phyloP scores from a whole-genome alignment of 1,140 invertebrate genomes.

The Thaumetopoea pityocampa region DNA sequence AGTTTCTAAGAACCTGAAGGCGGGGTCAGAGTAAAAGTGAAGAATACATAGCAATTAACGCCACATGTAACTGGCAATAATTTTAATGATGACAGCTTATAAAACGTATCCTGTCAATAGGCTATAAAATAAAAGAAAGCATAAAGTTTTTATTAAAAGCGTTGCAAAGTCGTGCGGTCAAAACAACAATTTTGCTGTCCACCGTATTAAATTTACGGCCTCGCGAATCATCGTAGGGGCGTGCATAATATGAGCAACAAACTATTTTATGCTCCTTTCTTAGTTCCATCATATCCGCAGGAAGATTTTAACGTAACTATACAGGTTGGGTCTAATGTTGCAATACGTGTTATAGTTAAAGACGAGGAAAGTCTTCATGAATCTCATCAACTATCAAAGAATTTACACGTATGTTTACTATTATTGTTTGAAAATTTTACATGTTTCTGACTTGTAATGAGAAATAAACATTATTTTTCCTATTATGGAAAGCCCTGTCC shows the following conservation, averaged over 20 bases:
- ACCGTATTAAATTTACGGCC: conserved; percentile 68
- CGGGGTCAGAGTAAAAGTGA: conserved; percentile 2
- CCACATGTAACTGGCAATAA: conserved; percentile 16
- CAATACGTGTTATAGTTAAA: neutral
- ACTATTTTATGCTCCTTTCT: conserved; percentile 55
- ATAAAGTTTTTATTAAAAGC: conserved; percentile 40
- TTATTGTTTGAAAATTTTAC: too few relatives aligned
- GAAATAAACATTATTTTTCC: too few relatives aligned
- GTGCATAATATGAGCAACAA: conserved; percentile 58
- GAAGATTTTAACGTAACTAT: conserved; percentile 20
- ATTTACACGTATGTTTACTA: too few relatives aligned
- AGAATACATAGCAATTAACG: conserved; percentile 11
- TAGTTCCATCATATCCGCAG: conserved; percentile 28
- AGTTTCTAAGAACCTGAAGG: too few relatives aligned
- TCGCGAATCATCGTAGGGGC: conserved; percentile 65
- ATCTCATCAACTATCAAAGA: too few relatives aligned
- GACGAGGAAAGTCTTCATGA: neutral
- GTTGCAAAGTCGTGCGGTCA: conserved; percentile 51
- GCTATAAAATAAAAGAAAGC: conserved; percentile 54
- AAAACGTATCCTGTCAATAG: conserved; percentile 39
- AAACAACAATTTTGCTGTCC: conserved; percentile 73
- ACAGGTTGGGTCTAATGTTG: conserved; percentile 1
- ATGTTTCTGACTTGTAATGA: too few relatives aligned
- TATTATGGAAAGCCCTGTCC: too few relatives aligned
- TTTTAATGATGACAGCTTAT: conserved; percentile 23